Base-by-base conservation (phyloP, 2,888 invertebrate species). In the Rhagonycha lutea region DNA sequence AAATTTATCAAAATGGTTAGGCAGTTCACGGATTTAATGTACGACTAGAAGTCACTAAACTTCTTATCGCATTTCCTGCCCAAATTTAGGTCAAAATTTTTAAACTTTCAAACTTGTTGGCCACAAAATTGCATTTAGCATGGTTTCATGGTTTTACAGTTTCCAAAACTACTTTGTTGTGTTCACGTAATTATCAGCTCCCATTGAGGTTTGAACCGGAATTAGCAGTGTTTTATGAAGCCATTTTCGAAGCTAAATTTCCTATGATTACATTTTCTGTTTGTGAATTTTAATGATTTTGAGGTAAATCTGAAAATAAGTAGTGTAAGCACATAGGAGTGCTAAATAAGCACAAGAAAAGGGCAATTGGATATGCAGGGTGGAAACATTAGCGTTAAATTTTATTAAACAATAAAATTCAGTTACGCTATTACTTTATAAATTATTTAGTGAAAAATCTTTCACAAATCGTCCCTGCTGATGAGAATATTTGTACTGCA, bases 1-100 rank as follows among this genome's bases (percentile, higher is more conserved):
- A 65, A 65, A 65, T 65, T 65, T 65, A 65, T 65, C 63, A 65
- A 65, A 65, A 65, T 65, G 24, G n/a, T 65, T 65, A 65, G 47
- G 47, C 47, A 47, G 47, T n/a, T 47, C 47, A 47, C 47, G 47
- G 47, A 47, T 47, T 47, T 47, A n/a, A 12, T 47, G 47, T 47
- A 47, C 47, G 47, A 47, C 7, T 47, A 47, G 47, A 47, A 47
- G 47, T 47, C 47, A 47, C 47, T 47, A 47, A 47, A 47, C 47
- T 47, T 47, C 47, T 47, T 47, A 47, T 47, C 47, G 47, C n/a
- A 47, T 47, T 47, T 47, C 47, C 47, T 47, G n/a, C n/a, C 47
- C 47, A 47, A 47, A 47, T 47, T 47, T n/a, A 2, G 47, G 47
- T 47, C n/a, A 47, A 32, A 47, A 47, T 47, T 47, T 47, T 47